Percentiles rank a stretch among this genome's conserved stretches.
Conservation (phyloP, 1,140 invertebrate species). For the Cataglyphis hispanica region DNA sequence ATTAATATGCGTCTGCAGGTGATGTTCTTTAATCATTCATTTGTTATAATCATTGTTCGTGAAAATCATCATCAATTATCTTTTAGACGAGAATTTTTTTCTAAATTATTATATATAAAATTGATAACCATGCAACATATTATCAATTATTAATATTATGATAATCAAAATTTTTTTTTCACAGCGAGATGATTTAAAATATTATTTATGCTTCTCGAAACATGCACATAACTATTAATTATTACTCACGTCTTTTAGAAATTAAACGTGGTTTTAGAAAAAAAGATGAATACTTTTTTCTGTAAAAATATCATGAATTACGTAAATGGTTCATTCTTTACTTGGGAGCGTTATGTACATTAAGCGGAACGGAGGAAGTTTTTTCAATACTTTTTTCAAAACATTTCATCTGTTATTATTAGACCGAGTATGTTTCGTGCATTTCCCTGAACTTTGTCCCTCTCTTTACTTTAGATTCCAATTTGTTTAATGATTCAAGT, state of each 20-base stretch:
- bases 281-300: neutral
- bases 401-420: neutral
- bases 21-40: slow-evolving; percentile 27
- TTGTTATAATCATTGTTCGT: neutral
- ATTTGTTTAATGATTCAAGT: neutral
- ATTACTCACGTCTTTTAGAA: neutral
- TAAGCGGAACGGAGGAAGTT: neutral
- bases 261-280: neutral
- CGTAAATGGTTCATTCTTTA: neutral
- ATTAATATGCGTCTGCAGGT: slow-evolving; percentile 1
- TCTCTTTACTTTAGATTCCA: neutral
- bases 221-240: neutral
- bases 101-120: too few relatives aligned
- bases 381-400: neutral
- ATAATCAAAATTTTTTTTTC: too few relatives aligned
- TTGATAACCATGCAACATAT: too few relatives aligned
- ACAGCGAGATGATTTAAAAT: too few relatives aligned
- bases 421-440: neutral
- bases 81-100: too few relatives aligned
- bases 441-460: neutral
- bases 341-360: neutral
- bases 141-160: neutral
- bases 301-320: slow-evolving; percentile 10
- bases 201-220: too few relatives aligned
- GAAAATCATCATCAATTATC: neutral